Evolutionary conservation across 2,797 vertebrate genomes (phyloP), one percentile per base, ranked within the genome.

Genomic region (Somateria mollissima): DNA sequence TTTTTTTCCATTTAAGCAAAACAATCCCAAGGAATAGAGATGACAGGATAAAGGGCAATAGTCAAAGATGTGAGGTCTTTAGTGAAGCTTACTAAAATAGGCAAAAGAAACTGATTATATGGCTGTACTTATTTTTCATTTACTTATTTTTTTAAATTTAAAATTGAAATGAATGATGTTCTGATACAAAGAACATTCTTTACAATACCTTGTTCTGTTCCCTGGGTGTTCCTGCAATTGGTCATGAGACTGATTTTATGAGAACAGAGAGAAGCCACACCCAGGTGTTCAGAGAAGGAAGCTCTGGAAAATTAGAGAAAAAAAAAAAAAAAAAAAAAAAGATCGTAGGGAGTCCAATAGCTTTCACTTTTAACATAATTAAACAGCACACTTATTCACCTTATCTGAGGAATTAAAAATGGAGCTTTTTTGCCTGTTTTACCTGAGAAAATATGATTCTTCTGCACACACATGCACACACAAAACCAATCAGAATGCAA

Each of bases 1-100:
- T 92, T 90, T 89, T 94, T 75, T 95, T 94, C 64, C 71, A 93
- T 89, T 97, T 96, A 96, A 95, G 87, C 67, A 96, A 92, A 97
- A 95, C 95, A 83, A 73, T 81, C 87, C 47, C 71, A 70, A 96
- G 91, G 96, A 89, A 81, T 28, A 66, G 64, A 80, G 39, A 49
- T 88, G 49, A 82, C 43, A 72, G 64, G 34, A 92, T 47, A 94
- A 92, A 86, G 60, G 88, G 77, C 58, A 76, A 67, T 24, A 47
- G 12, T 37, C 36, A 58, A 81, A 85, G 20, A 86, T 66, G 57
- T 83, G 80, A 91, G 66, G 30, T 75, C 39, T 51, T 76, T 64
- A 69, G n/a, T 15, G 22, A 72, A 67, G 45, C 51, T 66, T 62
- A 43, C 8, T 82, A 36, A 62, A 82, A 39, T 16, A 90, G 66